Evolutionary conservation across 2,888 invertebrate species (phyloP).

Genomic region (Nomada hirtipes): DNA sequence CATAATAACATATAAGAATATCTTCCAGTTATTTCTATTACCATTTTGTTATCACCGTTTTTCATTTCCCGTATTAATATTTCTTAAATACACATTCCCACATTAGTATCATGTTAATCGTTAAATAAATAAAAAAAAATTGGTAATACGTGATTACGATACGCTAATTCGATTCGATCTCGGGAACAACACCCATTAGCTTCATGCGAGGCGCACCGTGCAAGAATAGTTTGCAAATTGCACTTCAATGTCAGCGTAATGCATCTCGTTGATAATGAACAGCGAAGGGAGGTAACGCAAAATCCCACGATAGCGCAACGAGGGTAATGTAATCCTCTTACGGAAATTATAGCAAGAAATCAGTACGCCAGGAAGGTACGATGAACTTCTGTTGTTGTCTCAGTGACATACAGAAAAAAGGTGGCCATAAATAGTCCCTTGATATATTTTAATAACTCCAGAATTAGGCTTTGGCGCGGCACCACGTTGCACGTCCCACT

Average conservation of each 20-base stretch:
- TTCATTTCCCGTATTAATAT: not conserved
- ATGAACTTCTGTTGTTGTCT: slow-evolving; percentile 26
- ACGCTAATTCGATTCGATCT: slow-evolving; percentile 29
- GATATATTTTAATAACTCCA: not conserved
- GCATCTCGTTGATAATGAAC: slow-evolving; percentile 46
- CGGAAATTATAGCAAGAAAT: slow-evolving; percentile 21
- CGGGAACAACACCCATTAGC: not conserved
- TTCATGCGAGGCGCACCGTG: not conserved
- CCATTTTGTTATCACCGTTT: too few relatives aligned
- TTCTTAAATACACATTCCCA: not conserved
- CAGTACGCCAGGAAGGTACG: slow-evolving; percentile 21
- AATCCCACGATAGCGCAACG: slow-evolving; percentile 22
- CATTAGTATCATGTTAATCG: too few relatives aligned
- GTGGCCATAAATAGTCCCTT: slow-evolving; percentile 37
- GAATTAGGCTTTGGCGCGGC: too few relatives aligned
- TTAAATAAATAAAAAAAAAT: not conserved
- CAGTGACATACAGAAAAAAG: not conserved
- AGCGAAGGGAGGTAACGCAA: slow-evolving; percentile 34
- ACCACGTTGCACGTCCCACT: too few relatives aligned
- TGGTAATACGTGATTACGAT: not conserved
- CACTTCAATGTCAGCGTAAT: slow-evolving; percentile 46
- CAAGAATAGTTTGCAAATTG: slow-evolving; percentile 25
- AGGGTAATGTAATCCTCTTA: slow-evolving; percentile 48
- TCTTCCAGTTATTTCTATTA: not conserved
- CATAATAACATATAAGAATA: not conserved